These are phyloP conservation scores for Drosophila littoralis DNA, from an alignment of 1,140 invertebrate genomes.

Conservation along the genomic window DNA sequence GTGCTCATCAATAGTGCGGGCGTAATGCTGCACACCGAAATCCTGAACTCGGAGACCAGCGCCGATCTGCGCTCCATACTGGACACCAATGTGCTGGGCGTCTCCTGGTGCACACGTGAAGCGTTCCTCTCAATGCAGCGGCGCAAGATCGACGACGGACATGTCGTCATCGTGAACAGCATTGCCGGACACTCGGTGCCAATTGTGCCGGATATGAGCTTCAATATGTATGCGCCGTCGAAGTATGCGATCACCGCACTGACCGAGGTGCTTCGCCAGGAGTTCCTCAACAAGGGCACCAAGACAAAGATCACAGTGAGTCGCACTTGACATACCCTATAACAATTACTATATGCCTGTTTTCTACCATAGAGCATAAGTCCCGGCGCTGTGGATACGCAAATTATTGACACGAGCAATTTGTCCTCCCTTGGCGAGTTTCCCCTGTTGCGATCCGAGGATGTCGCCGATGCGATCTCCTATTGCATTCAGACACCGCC, in stretches of 20 bases:
- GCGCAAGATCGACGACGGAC: constrained; percentile 88
- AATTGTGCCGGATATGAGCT: constrained; percentile 53
- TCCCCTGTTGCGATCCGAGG: constrained; percentile 78
- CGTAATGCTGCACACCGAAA: constrained; percentile 60
- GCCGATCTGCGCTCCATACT: constrained; percentile 71
- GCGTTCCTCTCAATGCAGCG: constrained; percentile 88
- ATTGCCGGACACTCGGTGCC: constrained; percentile 85
- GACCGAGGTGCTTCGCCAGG: constrained; percentile 87
- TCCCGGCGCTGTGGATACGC: constrained; percentile 81
- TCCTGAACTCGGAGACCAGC: constrained; percentile 40
- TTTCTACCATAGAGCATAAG: constrained; percentile 85
- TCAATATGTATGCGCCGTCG: constrained; percentile 87
- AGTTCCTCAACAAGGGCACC: constrained; percentile 86
- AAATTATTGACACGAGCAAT: constrained; percentile 38
- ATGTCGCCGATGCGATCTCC: constrained; percentile 86
- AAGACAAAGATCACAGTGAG: constrained; percentile 88
- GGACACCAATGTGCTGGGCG: constrained; percentile 89
- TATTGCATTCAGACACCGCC: constrained; percentile 85
- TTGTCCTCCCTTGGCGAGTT: neutral
- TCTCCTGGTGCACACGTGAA: constrained; percentile 88
- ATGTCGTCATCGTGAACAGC: constrained; percentile 90
- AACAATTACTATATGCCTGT: neutral
- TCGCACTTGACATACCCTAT: neutral
- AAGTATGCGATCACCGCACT: constrained; percentile 90
- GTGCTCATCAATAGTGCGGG: constrained; percentile 92